phyloP scores from a whole-genome alignment of 2,797 vertebrate species.

The Onychomys torridus region DNA sequence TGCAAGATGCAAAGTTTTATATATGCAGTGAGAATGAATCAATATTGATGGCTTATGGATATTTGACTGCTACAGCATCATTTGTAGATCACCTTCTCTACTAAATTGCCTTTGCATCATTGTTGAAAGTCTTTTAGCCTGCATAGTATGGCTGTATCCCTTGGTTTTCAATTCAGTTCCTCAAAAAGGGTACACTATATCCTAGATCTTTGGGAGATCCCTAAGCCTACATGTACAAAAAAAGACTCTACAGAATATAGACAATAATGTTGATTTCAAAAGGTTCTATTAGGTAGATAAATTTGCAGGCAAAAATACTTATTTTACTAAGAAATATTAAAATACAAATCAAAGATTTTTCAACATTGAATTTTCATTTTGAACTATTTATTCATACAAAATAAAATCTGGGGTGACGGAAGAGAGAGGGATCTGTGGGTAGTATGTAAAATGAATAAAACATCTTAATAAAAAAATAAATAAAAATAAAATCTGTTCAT shows the following conservation, averaged over 20 bases:
- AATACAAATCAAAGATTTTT: slow-evolving; percentile 24
- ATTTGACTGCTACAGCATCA: not conserved
- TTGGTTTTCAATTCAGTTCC: not conserved
- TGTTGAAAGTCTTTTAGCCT: not conserved
- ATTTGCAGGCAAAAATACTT: slow-evolving; percentile 21
- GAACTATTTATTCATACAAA: slow-evolving; percentile 56
- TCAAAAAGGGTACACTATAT: not conserved
- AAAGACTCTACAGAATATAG: not conserved
- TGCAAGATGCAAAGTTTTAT: not conserved
- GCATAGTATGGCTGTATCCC: not conserved
- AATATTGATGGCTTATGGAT: not conserved
- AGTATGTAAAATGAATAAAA: too few species aligned
- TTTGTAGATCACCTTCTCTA: slow-evolving; percentile 5
- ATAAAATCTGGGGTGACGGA: slow-evolving; percentile 42
- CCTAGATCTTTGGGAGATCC: not conserved
- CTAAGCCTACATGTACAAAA: not conserved
- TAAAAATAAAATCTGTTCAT: slow-evolving; percentile 63
- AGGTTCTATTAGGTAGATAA: not conserved
- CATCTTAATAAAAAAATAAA: too few species aligned
- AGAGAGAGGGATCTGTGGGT: too few species aligned
- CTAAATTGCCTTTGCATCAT: not conserved
- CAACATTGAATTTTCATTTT: slow-evolving; percentile 53
- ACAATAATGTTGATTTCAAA: not conserved
- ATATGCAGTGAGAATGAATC: not conserved
- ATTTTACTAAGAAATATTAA: slow-evolving; percentile 45